Base-by-base conservation (phyloP, 2,113 vertebrate species). In the Eudyptes chrysolophus region DNA sequence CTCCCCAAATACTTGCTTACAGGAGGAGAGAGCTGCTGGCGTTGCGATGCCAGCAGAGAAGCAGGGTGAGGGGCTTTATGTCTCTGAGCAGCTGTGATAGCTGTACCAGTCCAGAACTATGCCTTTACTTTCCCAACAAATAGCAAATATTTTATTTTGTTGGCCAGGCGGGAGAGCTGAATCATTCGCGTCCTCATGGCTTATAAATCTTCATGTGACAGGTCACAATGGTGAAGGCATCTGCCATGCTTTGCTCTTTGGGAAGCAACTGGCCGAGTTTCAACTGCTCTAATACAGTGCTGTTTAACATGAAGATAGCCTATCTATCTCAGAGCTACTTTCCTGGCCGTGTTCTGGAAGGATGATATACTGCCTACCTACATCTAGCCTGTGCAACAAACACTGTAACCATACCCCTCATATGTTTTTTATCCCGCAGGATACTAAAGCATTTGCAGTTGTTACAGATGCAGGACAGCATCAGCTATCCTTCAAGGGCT, bases 191-290 rank as follows among this genome's bases (percentile, higher is more conserved):
- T 61, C 74, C n/a, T 93, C 40, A 4, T 64, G 55, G 12, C 52
- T 86, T 90, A 90, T 95, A 84, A 95, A 84, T 89, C 95, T 92
- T 94, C 46, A 17, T 29, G 22, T 89, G 95, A 77, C 93, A 81
- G 80, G 74, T 82, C 72, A 87, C 1, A 5, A 79, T 57, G 66
- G 81, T 52, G 42, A 94, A 88, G 84, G 92, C 92, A 92, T 95
- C 91, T 96, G 87, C 93, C 69, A 30, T 48, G 46, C 89, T 83
- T 83, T 75, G 54, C 77, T 87, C 60, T 94, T 95, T 66, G 87
- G 54, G 87, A 84, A 90, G 69, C 58, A 83, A 79, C 84, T 89
- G 76, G 66, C 69, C 78, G 70, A 54, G 79, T 92, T 94, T 94
- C 90, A 77, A 22, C 27, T 74, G 83, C 85, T 84, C 11, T 36